Evolutionary conservation across 2,113 vertebrate species (phyloP).

Genomic region (Oreochromis niloticus): DNA sequence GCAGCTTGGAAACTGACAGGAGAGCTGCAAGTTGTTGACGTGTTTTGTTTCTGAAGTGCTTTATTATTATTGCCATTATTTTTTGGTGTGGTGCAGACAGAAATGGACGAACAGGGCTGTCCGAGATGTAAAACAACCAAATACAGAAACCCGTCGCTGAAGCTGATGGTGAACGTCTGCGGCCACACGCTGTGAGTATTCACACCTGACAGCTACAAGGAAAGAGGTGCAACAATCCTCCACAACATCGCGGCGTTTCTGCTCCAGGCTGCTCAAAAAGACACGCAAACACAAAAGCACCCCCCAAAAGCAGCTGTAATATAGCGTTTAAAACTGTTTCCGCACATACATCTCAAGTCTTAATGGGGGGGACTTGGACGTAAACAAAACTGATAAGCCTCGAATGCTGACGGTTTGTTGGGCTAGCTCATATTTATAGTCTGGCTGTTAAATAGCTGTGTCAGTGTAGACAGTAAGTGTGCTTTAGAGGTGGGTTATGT

Average conservation of each 20-base stretch:
- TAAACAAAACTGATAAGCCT: background rate
- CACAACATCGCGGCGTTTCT: background rate
- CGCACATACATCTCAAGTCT: background rate
- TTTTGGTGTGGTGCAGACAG: background rate
- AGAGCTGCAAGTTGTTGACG: background rate
- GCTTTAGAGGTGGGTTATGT: background rate
- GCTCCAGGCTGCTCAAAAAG: background rate
- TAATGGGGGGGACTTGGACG: background rate
- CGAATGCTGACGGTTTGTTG: background rate
- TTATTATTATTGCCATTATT: background rate
- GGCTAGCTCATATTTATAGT: background rate
- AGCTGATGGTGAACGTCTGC: constrained; percentile 97
- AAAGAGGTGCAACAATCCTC: background rate
- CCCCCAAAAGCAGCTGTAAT: background rate
- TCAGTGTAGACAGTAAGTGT: background rate
- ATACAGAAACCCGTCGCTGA: constrained; percentile 93
- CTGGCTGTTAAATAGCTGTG: background rate
- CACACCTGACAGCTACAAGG: background rate
- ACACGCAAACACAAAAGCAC: background rate
- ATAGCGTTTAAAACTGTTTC: background rate
- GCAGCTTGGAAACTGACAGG: background rate
- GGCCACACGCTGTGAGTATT: constrained; percentile 95
- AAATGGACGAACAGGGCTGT: constrained; percentile 92
- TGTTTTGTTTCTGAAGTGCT: background rate
- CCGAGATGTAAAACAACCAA: constrained; percentile 97